Conservation (phyloP, 2,797 vertebrate species). For the Carapus acus region DNA sequence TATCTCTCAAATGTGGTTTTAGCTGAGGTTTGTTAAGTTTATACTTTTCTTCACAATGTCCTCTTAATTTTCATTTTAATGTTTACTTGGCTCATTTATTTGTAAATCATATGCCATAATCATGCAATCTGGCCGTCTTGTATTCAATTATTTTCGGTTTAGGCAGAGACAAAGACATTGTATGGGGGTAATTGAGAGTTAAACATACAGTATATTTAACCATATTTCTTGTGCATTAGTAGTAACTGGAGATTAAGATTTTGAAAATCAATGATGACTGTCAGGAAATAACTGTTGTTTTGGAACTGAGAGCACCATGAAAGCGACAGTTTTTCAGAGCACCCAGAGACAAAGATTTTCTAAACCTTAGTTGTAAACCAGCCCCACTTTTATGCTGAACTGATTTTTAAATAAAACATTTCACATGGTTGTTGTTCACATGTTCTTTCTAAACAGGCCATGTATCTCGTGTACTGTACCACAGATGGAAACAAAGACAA, state of each 20-base stretch:
- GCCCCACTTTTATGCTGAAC: neutral
- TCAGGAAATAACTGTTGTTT: conserved; percentile 6
- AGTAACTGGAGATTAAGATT: no score
- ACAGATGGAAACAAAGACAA: conserved; percentile 1
- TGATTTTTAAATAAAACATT: conserved; percentile 5
- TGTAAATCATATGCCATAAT: no score
- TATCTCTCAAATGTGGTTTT: no score
- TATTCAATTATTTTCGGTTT: conserved; percentile 16
- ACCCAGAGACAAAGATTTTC: no score
- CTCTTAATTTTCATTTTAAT: no score
- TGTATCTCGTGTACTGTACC: conserved; percentile 9
- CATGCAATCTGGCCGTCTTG: no score
- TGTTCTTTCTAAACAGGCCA: conserved; percentile 17
- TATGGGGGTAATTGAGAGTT: neutral
- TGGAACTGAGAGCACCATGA: neutral
- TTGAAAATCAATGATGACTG: no score
- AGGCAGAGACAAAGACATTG: conserved; percentile 6
- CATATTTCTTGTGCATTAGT: neutral
- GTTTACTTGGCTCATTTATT: no score
- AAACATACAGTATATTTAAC: conserved; percentile 2
- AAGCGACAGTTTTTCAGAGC: no score
- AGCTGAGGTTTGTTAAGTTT: no score
- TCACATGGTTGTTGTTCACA: conserved; percentile 25
- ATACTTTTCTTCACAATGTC: no score
- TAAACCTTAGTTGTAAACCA: neutral